Conservation (phyloP, 1,140 invertebrate species). For the Drosophila orosa region DNA sequence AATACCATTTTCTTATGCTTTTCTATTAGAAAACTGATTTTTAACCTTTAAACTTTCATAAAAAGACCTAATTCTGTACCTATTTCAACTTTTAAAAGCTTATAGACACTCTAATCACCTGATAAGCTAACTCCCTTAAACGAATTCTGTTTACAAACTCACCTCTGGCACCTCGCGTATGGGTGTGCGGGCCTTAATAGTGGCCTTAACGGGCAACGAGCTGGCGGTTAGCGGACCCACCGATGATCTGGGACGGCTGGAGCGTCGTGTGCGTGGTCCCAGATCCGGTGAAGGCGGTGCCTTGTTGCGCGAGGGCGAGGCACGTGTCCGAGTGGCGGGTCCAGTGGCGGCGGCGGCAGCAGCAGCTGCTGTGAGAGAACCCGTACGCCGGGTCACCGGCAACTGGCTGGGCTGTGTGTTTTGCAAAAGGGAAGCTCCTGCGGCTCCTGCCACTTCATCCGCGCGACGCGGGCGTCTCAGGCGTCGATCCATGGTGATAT, state of each 20-base stretch:
- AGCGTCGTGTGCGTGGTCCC: conserved; percentile 59
- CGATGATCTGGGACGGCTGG: conserved; percentile 69
- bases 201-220: conserved; percentile 28
- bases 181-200: conserved; percentile 56
- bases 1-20: too few species aligned
- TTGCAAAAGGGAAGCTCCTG: conserved; percentile 8
- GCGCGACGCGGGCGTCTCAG: conserved; percentile 63
- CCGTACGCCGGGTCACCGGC: conserved; percentile 37
- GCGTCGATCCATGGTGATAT: conserved; percentile 63
- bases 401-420: conserved; percentile 39
- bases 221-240: conserved; percentile 24
- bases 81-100: background rate
- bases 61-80: background rate
- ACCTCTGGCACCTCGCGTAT: conserved; percentile 71
- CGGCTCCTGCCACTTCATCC: conserved; percentile 39
- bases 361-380: conserved; percentile 10
- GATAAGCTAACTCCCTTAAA: conserved; percentile 10
- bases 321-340: conserved; percentile 58
- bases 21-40: background rate
- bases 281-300: conserved; percentile 19
- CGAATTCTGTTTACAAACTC: conserved; percentile 4
- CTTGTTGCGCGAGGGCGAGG: conserved; percentile 62
- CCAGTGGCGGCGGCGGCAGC: background rate
- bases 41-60: background rate
- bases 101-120: background rate